Base-by-base conservation (phyloP, 2,797 vertebrate species). In the Pyrocephalus nanus region DNA sequence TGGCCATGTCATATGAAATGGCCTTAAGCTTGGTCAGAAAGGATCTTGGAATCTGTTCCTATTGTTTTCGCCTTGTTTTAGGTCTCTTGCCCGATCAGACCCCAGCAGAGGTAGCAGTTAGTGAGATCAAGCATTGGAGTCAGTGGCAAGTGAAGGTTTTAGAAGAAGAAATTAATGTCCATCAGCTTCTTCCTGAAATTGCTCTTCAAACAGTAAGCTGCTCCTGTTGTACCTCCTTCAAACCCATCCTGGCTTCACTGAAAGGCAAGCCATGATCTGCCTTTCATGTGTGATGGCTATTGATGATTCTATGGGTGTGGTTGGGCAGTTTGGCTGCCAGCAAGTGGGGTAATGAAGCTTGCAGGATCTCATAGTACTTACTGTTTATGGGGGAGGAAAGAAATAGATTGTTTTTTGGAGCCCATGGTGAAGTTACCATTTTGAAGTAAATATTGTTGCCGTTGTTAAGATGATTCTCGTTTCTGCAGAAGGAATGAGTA, bases 1-100 rank as follows among this genome's bases (percentile, higher is more conserved):
- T n/a, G 22, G 29, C 25, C 3, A 0, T 1, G 14, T 48, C 25
- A 2, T 7, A 9, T 48, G 53, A 51, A 23, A 18, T 3, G 20
- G 32, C 40, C 60, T 80, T 40, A 80, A 34, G 30, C 9, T 60
- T n/a, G 22, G 18, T 57, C 42, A 43, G 0, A 1, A 70, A 57
- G 25, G 13, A 38, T 20, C 47, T 66, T 30, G 57, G 62, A 78
- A 78, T n/a, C 42, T 29, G 30, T 43, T 65, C 23, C 25, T 43
- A 0, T 58, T 1, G 1, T 34, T 75, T 78, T 61, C 9, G 29
- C 34, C 8, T 36, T 36, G 10, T 55, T n/a, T 12, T 43, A 11
- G 32, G 29, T 51, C 42, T 71, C 36, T 77, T 66, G 30, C 14
- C 42, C 0, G 0, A 60, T 81, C 61, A 66, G 19, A 64, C 11